phyloP scores from a whole-genome alignment of 1,140 invertebrate species.

The Conus betulinus region DNA sequence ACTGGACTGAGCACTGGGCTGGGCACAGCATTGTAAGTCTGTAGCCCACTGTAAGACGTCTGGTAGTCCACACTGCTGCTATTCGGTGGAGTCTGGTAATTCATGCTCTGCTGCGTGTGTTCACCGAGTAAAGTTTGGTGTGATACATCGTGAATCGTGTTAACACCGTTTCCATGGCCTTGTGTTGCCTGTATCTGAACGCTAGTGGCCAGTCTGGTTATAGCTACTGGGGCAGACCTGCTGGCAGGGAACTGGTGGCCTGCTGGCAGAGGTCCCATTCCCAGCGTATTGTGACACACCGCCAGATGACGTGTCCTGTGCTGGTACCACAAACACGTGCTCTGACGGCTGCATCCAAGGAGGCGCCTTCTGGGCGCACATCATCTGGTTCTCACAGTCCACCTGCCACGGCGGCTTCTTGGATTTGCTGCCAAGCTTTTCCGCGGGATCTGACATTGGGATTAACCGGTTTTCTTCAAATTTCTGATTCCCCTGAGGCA shows the following conservation, averaged over 20 bases:
- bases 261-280: not conserved
- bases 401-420: conserved; percentile 1
- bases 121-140: not conserved
- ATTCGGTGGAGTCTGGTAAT: not conserved
- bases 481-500: not conserved
- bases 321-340: not conserved
- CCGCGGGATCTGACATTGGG: not conserved
- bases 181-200: not conserved
- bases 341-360: not conserved
- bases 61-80: not conserved
- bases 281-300: not conserved
- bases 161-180: not conserved
- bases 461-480: not conserved
- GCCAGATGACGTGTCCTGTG: not conserved
- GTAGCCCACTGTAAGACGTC: not conserved
- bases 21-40: not conserved
- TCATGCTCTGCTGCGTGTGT: not conserved
- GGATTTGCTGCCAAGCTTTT: not conserved
- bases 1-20: not conserved
- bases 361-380: not conserved
- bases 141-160: no score
- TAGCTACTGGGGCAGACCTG: not conserved
- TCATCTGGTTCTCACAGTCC: not conserved
- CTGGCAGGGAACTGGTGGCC: not conserved
- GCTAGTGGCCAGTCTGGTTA: not conserved